Evolutionary conservation across 2,888 invertebrate genomes (phyloP), one percentile per base, ranked within the genome.

Genomic region (Ormyrus thymus): DNA sequence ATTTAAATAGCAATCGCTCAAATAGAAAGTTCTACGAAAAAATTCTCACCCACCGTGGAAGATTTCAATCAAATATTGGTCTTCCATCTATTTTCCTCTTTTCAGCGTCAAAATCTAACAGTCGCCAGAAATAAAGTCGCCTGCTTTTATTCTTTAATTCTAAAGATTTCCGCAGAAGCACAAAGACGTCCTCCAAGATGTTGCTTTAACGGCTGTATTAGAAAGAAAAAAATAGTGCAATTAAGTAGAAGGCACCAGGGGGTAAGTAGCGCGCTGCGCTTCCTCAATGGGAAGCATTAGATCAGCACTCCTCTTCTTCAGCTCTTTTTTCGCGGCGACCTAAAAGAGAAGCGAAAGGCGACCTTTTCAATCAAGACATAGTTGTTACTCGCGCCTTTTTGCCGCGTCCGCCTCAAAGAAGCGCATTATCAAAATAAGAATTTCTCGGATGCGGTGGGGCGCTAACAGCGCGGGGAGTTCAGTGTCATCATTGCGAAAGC

Each of bases 361-460:
- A 66, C 51, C 66, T 66, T 66, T 66, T 66, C 66, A 66, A 66
- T 66, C 66, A 66, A 51, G 66, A 66, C 43, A 53, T 55, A 66
- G 53, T 66, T 55, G 66, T 66, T 43, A 29, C 29, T n/a, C 15
- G 48, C 0, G 43, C 43, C n/a, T 66, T 66, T n/a, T 15, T 10
- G 6, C 1, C 53, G 11, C 29, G 48, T 6, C 7, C 7, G 13
- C 53, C 7, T n/a, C 65, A 65, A 65, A 65, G 65, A 10, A 66
- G 45, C 66, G 8, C 66, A 66, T 55, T 66, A 66, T 66, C 66
- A 53, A 66, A 66, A 55, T 66, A 55, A 55, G 53, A 66, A 7
- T 66, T 53, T 66, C 45, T 9, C 48, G 1, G 13, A 5, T 7
- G 13, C 64, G 29, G 29, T 29, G 29, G 2, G 3, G 29, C 29